These are phyloP conservation scores for Phycodurus eques DNA, from an alignment of 2,113 vertebrate species.

Conservation along the genomic window DNA sequence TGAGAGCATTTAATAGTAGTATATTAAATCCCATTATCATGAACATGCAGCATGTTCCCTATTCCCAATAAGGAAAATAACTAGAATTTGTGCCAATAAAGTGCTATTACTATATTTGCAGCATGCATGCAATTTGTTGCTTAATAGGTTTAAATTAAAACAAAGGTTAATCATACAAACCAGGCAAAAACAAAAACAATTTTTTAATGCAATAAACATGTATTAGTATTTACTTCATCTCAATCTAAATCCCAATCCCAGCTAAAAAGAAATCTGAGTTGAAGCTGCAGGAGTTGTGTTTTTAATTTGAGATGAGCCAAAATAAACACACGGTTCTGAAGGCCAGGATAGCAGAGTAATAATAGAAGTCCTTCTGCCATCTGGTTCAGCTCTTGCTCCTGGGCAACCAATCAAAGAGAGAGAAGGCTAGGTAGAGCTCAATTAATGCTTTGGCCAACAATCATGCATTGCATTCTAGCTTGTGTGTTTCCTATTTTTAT, in stretches of 20 bases:
- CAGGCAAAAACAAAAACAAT: not conserved
- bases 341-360: constrained; percentile 52
- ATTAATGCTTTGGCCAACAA: not conserved
- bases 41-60: too few species aligned
- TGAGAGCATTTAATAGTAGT: too few species aligned
- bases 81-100: too few species aligned
- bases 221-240: not conserved
- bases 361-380: constrained; percentile 51
- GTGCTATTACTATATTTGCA: too few species aligned
- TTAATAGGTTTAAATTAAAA: too few species aligned
- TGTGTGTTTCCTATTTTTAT: not conserved
- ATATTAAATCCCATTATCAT: too few species aligned
- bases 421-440: constrained; percentile 10
- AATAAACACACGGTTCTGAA: constrained; percentile 55
- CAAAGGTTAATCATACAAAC: too few species aligned
- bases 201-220: not conserved
- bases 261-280: constrained; percentile 17
- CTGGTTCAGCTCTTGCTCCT: constrained; percentile 55
- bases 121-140: too few species aligned
- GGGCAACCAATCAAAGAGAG: constrained; percentile 52
- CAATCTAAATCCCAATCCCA: not conserved
- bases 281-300: constrained; percentile 53
- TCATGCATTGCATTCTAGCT: too few species aligned
- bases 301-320: constrained; percentile 60
- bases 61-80: too few species aligned